Evolutionary conservation across 2,113 vertebrate genomes (phyloP), one percentile per base, ranked within the genome.

Genomic region (Rissa tridactyla): DNA sequence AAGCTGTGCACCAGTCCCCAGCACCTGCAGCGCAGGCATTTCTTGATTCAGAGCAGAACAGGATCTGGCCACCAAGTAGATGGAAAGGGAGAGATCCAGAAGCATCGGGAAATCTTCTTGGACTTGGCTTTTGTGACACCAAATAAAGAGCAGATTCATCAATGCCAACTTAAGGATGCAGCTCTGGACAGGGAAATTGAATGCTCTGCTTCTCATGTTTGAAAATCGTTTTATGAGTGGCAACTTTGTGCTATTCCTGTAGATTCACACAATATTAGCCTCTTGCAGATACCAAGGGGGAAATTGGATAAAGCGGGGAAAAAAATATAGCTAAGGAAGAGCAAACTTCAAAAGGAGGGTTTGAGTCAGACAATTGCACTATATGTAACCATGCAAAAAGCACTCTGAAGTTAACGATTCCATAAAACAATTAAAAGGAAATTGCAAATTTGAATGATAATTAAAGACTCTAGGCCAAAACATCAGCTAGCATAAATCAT

Each of bases 181-280:
- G 52, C 46, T 89, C 66, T 71, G 86, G 86, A 96, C 86, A 95
- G 66, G 81, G 70, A 97, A 96, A 96, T 23, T 72, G 70, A 96
- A 96, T 22, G 42, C 47, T 93, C 46, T 79, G 47, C 60, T 97
- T 94, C 90, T 90, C 90, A 62, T 92, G 83, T 96, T 96, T 97
- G 92, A 96, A 97, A 95, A 94, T 82, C 3, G 0, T 69, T 92
- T 96, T 88, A 87, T 94, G 88, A 92, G 60, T 60, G n/a, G 75
- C 29, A 77, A 84, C 34, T 83, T 62, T 62, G 40, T 44, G 7
- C 23, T 36, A 27, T 21, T 96, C 51, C 42, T 71, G 26, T n/a
- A 42, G 66, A 61, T 89, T 73, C 49, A 54, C 18, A 77, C 42
- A 20, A 10, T 0, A 5, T 66, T 75, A 90, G n/a, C 9, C 49